These are phyloP conservation scores for Gorsachius magnificus DNA, from an alignment of 2,797 vertebrate genomes.

Conservation along the genomic window DNA sequence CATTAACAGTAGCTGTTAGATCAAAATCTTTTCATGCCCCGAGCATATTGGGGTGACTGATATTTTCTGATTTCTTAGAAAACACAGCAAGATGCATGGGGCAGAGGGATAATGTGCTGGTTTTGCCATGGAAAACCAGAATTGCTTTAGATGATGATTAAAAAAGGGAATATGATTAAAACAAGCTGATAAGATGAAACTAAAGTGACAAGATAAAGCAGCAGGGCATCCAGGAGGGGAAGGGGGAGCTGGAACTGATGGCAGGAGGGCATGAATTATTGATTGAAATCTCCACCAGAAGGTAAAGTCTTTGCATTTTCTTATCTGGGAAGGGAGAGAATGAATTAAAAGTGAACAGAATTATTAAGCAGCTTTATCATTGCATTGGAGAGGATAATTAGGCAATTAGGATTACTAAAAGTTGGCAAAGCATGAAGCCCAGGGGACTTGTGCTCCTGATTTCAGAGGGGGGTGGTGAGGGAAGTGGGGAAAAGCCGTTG, in stretches of 20 bases:
- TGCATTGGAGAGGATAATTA: slow-evolving; percentile 46
- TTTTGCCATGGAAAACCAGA: background rate
- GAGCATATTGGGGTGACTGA: background rate
- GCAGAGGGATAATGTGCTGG: background rate
- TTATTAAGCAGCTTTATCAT: slow-evolving; percentile 40
- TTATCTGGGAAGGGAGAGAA: slow-evolving; percentile 1
- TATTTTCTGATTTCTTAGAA: background rate
- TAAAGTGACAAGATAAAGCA: slow-evolving; percentile 36
- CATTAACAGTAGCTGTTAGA: background rate
- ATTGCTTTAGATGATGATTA: background rate
- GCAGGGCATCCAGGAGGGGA: background rate
- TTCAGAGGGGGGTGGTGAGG: background rate
- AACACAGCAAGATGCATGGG: background rate
- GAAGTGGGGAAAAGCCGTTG: background rate
- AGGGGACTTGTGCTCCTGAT: background rate
- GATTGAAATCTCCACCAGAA: slow-evolving; percentile 20
- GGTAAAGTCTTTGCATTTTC: background rate
- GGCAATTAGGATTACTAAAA: slow-evolving; percentile 52
- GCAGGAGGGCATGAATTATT: slow-evolving; percentile 17
- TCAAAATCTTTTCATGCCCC: background rate
- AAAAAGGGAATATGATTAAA: slow-evolving; percentile 19
- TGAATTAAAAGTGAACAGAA: background rate
- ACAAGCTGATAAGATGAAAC: slow-evolving; percentile 20
- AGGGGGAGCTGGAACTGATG: background rate
- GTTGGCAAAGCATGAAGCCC: slow-evolving; percentile 22